These are phyloP conservation scores for Pangasius djambal DNA, from an alignment of 2,797 vertebrate species.

Conservation along the genomic window DNA sequence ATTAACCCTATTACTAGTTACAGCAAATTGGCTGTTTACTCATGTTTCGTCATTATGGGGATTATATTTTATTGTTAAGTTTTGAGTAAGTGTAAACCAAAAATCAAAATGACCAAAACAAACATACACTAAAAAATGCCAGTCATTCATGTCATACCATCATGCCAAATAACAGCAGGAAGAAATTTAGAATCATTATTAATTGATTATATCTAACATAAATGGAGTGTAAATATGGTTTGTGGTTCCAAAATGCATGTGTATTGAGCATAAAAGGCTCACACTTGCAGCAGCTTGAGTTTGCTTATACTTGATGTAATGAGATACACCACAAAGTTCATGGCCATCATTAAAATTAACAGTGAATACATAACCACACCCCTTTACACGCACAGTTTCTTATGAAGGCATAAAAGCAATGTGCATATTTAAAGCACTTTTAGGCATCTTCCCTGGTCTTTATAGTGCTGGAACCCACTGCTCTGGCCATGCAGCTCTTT, in stretches of 20 bases:
- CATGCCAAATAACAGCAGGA: neutral
- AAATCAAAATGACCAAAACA: neutral
- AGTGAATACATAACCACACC: constrained; percentile 34
- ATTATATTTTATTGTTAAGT: neutral
- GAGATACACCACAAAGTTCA: neutral
- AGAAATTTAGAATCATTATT: neutral
- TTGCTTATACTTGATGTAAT: neutral
- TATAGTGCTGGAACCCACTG: neutral
- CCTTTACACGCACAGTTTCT: neutral
- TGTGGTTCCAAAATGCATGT: neutral
- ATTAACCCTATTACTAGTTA: neutral
- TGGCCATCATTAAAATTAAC: neutral
- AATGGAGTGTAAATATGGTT: neutral
- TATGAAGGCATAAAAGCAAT: neutral
- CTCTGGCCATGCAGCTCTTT: constrained; percentile 25
- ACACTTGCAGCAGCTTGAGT: neutral
- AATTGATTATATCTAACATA: neutral
- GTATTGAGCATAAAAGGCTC: neutral
- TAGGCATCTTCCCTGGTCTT: neutral
- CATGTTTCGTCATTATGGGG: neutral
- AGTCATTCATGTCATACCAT: neutral
- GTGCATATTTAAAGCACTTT: constrained; percentile 11
- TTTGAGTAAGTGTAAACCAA: neutral
- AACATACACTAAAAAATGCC: neutral
- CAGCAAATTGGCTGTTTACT: neutral